These are phyloP conservation scores for Atethmia centrago DNA, from an alignment of 2,888 invertebrate species.

Conservation along the genomic window DNA sequence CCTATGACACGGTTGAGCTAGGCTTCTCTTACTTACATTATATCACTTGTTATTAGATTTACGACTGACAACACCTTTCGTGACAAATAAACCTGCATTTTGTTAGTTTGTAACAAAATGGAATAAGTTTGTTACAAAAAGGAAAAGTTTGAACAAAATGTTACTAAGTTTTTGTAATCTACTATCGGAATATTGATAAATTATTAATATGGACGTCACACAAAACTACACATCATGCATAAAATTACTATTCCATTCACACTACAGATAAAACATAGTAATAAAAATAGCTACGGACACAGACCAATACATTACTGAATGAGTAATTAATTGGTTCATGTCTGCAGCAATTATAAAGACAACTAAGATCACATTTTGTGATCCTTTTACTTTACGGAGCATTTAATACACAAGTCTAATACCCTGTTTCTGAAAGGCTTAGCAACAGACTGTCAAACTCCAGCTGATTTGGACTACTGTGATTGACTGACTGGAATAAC, in stretches of 20 bases:
- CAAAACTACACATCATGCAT: conserved; percentile 51
- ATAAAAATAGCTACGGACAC: conserved; percentile 27
- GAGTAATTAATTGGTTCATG: conserved; percentile 51
- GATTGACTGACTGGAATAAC: background rate
- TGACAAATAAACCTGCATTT: conserved; percentile 11
- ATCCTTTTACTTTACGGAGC: conserved; percentile 27
- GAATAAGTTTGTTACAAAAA: background rate
- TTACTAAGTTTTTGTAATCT: background rate
- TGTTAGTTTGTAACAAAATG: background rate
- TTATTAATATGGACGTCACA: conserved; percentile 37
- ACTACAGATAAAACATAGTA: conserved; percentile 23
- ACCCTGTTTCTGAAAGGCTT: background rate
- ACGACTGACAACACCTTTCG: conserved; percentile 24
- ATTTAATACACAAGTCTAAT: background rate
- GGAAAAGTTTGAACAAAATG: background rate
- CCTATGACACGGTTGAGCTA: conserved; percentile 75
- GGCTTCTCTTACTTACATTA: conserved; percentile 62
- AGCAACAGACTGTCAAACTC: background rate
- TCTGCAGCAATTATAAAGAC: conserved; percentile 37
- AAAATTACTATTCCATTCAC: conserved; percentile 49
- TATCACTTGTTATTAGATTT: conserved; percentile 62
- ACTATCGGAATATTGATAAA: conserved; percentile 3
- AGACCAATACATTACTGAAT: conserved; percentile 32
- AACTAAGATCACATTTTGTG: conserved; percentile 21
- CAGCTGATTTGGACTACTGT: background rate